Evolutionary conservation across 1,140 invertebrate genomes (phyloP).

Genomic region (Cyrtorhinus lividipennis): DNA sequence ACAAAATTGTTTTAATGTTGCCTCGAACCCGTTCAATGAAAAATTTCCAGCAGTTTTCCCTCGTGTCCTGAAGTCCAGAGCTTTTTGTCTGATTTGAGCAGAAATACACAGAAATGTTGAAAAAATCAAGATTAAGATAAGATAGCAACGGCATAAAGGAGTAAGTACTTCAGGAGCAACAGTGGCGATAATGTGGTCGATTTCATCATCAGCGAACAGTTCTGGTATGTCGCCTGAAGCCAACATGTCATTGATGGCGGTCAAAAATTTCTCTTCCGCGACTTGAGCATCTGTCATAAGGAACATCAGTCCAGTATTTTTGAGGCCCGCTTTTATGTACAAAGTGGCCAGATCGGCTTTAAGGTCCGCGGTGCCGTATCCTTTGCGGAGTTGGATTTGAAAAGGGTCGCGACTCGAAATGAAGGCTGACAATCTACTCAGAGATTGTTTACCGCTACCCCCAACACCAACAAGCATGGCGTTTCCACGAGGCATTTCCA

Average conservation of each 20-base stretch:
- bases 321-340: slow-evolving; percentile 76
- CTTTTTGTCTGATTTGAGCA: slow-evolving; percentile 57
- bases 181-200: slow-evolving; percentile 72
- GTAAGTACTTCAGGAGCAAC: slow-evolving; percentile 62
- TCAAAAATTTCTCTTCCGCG: slow-evolving; percentile 77
- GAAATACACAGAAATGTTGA: slow-evolving; percentile 14
- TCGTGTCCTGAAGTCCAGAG: slow-evolving; percentile 64
- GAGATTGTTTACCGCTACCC: slow-evolving; percentile 85
- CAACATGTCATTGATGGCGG: slow-evolving; percentile 84
- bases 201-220: slow-evolving; percentile 77
- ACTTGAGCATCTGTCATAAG: slow-evolving; percentile 89
- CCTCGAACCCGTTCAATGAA: slow-evolving; percentile 79
- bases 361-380: slow-evolving; percentile 70
- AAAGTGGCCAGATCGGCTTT: slow-evolving; percentile 64
- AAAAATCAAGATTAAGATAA: too few relatives aligned
- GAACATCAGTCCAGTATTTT: slow-evolving; percentile 73
- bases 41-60: slow-evolving; percentile 90
- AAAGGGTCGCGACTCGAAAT: slow-evolving; percentile 81
- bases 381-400: slow-evolving; percentile 79
- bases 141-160: too few relatives aligned
- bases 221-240: slow-evolving; percentile 89
- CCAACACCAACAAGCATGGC: slow-evolving; percentile 85
- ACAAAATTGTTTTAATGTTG: slow-evolving; percentile 67
- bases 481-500: slow-evolving; percentile 81
- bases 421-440: slow-evolving; percentile 72